Evolutionary conservation across 2,888 invertebrate genomes (phyloP).

Genomic region (Linnaemya tessellans): DNA sequence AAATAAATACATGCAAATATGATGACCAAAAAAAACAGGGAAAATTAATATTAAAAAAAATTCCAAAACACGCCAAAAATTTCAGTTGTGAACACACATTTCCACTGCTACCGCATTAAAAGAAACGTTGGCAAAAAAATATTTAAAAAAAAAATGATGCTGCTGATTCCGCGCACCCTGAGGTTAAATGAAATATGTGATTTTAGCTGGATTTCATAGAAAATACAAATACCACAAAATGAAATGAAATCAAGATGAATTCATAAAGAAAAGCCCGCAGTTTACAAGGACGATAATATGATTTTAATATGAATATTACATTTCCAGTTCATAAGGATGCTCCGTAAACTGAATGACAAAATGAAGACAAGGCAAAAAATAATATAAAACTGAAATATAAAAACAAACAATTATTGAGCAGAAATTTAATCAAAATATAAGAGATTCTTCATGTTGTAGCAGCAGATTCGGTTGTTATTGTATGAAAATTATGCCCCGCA

Average conservation of each 20-base stretch:
- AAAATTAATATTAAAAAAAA: background rate
- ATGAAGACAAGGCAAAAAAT: background rate
- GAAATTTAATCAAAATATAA: slow-evolving; percentile 5
- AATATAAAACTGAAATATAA: background rate
- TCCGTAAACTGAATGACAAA: slow-evolving; percentile 35
- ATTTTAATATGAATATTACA: background rate
- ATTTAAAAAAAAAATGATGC: background rate
- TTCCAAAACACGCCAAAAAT: background rate
- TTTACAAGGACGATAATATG: background rate
- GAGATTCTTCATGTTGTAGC: too few relatives aligned
- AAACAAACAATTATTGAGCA: background rate
- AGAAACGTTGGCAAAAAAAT: background rate
- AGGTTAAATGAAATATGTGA: slow-evolving; percentile 7
- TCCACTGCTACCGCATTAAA: background rate
- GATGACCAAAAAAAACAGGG: background rate
- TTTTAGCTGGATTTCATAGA: background rate
- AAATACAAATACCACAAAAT: background rate
- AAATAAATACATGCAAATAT: background rate
- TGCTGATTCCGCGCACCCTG: background rate
- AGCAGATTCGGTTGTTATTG: background rate
- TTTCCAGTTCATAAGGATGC: slow-evolving; percentile 19
- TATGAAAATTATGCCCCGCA: slow-evolving; percentile 1
- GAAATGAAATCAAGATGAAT: slow-evolving; percentile 8
- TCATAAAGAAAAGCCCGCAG: background rate
- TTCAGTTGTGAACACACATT: background rate